Conservation (phyloP, 1,140 invertebrate genomes). For the Pseudomyrmex gracilis region DNA sequence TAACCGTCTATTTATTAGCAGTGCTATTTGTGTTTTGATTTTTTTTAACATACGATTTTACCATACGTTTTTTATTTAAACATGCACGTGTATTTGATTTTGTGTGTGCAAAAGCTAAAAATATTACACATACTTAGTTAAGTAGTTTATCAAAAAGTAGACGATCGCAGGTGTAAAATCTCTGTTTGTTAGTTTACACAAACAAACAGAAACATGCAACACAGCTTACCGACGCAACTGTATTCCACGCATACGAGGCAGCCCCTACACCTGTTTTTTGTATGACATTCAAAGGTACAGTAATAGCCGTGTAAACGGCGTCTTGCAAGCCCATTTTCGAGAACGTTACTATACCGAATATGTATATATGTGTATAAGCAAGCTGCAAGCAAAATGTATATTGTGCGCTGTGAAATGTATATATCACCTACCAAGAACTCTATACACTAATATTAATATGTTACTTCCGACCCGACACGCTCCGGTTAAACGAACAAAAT, state of each 20-base stretch:
- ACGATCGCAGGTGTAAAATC: background rate
- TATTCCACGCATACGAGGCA: constrained; percentile 57
- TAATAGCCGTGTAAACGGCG: constrained; percentile 67
- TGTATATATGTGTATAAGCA: background rate
- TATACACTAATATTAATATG: background rate
- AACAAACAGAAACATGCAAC: constrained; percentile 12
- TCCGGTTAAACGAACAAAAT: too few species aligned
- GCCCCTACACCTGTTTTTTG: constrained; percentile 44
- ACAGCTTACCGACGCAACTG: constrained; percentile 72
- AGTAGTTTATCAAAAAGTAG: background rate
- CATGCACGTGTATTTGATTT: too few species aligned
- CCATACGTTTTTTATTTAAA: too few species aligned
- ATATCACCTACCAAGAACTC: background rate
- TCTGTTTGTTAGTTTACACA: background rate
- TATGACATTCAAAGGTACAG: constrained; percentile 65
- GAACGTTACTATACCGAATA: constrained; percentile 3
- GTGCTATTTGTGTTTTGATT: too few species aligned
- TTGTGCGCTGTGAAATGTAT: background rate
- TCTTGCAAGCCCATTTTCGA: constrained; percentile 72
- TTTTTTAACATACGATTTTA: too few species aligned
- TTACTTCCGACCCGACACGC: too few species aligned
- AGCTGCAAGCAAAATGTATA: background rate
- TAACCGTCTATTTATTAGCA: too few species aligned
- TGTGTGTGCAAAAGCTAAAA: too few species aligned
- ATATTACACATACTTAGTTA: too few species aligned